These are phyloP conservation scores for Spodoptera littoralis DNA, from an alignment of 2,888 invertebrate species.

Conservation along the genomic window DNA sequence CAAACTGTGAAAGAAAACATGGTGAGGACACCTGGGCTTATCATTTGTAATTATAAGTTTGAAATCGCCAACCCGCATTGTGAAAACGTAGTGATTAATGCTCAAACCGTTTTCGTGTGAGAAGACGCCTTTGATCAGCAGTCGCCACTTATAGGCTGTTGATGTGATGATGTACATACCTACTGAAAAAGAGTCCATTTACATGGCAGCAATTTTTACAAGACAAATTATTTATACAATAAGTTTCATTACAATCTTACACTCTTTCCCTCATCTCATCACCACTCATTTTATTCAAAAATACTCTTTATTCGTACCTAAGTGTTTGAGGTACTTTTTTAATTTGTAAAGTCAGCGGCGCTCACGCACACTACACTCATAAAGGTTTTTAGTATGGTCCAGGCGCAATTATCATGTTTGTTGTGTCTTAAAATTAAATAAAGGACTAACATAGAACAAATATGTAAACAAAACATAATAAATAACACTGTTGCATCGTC, in stretches of 20 bases:
- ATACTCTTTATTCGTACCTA: slow-evolving; percentile 11
- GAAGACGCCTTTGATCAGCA: too few relatives aligned
- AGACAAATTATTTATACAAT: slow-evolving; percentile 5
- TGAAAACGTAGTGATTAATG: too few relatives aligned
- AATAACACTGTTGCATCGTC: too few relatives aligned
- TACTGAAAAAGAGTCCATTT: too few relatives aligned
- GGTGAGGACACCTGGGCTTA: too few relatives aligned
- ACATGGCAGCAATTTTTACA: too few relatives aligned
- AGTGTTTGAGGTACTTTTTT: slow-evolving; percentile 1
- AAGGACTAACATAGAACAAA: background rate
- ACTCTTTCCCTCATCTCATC: slow-evolving; percentile 28
- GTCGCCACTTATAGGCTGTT: too few relatives aligned
- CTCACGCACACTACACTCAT: slow-evolving; percentile 31
- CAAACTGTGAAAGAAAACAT: too few relatives aligned
- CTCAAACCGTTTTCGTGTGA: too few relatives aligned
- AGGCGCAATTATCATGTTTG: slow-evolving; percentile 23
- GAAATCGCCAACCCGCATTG: too few relatives aligned
- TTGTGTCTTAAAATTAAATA: slow-evolving; percentile 5
- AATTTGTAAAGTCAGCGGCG: slow-evolving; percentile 5
- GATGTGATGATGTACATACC: too few relatives aligned
- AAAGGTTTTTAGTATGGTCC: slow-evolving; percentile 47
- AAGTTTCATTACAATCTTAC: slow-evolving; percentile 45
- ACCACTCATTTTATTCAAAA: slow-evolving; percentile 12
- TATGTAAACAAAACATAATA: background rate
- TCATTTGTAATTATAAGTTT: too few relatives aligned